These are phyloP conservation scores for Xanthorhoe designata DNA, from an alignment of 2,888 invertebrate genomes.

Conservation along the genomic window DNA sequence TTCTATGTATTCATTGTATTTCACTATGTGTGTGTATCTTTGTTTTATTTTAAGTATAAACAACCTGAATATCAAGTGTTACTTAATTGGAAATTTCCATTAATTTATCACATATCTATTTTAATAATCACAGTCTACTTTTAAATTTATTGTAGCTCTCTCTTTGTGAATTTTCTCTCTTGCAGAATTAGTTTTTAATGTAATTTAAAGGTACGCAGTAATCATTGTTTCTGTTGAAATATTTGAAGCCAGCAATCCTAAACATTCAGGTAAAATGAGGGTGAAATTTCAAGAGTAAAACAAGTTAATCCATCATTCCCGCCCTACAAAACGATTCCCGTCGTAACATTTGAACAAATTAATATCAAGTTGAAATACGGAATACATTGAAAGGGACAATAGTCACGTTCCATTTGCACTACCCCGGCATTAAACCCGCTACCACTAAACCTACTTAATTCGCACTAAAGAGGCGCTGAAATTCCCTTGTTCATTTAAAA, in stretches of 20 bases:
- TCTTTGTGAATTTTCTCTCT: no score
- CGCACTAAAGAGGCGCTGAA: slow-evolving; percentile 67
- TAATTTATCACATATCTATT: no score
- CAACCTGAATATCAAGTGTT: no score
- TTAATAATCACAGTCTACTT: no score
- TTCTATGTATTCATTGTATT: no score
- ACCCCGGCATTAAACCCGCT: slow-evolving; percentile 58
- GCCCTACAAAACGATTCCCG: slow-evolving; percentile 35
- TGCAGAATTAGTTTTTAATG: no score
- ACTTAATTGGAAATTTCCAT: no score
- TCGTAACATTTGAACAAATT: slow-evolving; percentile 30
- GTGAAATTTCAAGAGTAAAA: slow-evolving; percentile 2
- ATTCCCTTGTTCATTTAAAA: slow-evolving; percentile 70
- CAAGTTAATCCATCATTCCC: slow-evolving; percentile 19
- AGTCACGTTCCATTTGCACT: slow-evolving; percentile 62
- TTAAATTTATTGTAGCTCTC: no score
- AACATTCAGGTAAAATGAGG: neutral
- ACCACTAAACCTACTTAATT: slow-evolving; percentile 70
- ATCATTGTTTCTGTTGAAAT: neutral
- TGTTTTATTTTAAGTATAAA: no score
- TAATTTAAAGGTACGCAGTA: neutral
- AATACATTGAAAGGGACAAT: slow-evolving; percentile 37
- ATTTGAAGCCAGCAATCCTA: neutral
- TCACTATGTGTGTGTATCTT: no score
- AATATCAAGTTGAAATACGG: slow-evolving; percentile 33